phyloP scores from a whole-genome alignment of 2,113 vertebrate species.

The Halcyon malimbica region DNA sequence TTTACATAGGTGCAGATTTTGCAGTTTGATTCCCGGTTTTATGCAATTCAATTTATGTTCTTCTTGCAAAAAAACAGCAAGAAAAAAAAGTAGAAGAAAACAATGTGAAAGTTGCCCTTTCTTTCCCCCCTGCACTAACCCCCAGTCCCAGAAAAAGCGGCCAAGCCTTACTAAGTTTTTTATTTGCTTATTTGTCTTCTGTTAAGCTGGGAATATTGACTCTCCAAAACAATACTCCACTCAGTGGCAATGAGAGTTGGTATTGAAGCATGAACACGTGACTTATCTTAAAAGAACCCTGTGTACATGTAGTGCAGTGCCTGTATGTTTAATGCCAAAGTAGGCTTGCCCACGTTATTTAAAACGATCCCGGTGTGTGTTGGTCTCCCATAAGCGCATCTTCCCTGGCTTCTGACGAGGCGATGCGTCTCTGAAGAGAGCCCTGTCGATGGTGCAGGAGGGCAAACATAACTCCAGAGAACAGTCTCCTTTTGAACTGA shows the following conservation, averaged over 20 bases:
- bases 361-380: neutral
- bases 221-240: neutral
- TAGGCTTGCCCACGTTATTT: rapidly evolving
- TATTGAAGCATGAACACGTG: neutral
- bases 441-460: neutral
- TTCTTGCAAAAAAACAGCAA: neutral
- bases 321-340: neutral
- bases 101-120: neutral
- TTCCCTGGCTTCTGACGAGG: neutral
- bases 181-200: neutral
- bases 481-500: neutral
- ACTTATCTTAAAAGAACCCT: neutral
- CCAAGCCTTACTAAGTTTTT: neutral
- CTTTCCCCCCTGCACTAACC: neutral
- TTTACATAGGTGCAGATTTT: neutral
- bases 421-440: neutral
- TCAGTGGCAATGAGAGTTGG: neutral
- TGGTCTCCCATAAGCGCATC: neutral
- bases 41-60: neutral
- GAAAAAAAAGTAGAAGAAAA: neutral
- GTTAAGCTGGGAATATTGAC: neutral
- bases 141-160: neutral
- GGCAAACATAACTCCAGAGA: neutral
- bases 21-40: neutral
- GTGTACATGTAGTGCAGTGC: neutral